Conservation (phyloP, 2,888 invertebrate genomes). For the Caenorhabditis sp. region DNA sequence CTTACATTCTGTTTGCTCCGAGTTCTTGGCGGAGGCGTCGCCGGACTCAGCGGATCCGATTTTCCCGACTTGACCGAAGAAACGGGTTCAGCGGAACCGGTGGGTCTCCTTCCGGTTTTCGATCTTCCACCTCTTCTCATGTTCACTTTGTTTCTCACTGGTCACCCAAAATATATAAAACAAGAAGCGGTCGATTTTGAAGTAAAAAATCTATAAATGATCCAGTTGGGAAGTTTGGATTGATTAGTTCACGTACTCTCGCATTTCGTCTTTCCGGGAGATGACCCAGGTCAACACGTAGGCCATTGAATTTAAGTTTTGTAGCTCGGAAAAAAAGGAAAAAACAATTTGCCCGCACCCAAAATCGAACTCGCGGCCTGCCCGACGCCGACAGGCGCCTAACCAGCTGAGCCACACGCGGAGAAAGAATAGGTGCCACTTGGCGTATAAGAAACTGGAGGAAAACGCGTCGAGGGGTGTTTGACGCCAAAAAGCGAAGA, state of each 20-base stretch:
- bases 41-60: neutral
- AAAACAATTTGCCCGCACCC: no score
- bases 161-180: neutral
- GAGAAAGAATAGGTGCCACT: no score
- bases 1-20: neutral
- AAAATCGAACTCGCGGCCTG: no score
- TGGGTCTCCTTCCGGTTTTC: neutral
- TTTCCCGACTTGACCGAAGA: neutral
- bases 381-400: no score
- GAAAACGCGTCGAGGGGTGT: no score
- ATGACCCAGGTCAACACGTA: neutral
- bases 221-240: neutral
- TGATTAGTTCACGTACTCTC: neutral
- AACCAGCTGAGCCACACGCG: no score
- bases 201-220: slow-evolving; percentile 1
- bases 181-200: slow-evolving; percentile 1
- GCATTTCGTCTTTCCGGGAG: neutral
- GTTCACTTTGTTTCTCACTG: slow-evolving; percentile 21
- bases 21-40: neutral
- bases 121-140: slow-evolving; percentile 1
- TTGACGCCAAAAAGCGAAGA: no score
- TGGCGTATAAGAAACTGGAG: no score
- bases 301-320: neutral
- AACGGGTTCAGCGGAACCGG: neutral
- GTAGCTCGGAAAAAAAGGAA: no score